Evolutionary conservation across 2,797 vertebrate genomes (phyloP).

Genomic region (Argya squamiceps): DNA sequence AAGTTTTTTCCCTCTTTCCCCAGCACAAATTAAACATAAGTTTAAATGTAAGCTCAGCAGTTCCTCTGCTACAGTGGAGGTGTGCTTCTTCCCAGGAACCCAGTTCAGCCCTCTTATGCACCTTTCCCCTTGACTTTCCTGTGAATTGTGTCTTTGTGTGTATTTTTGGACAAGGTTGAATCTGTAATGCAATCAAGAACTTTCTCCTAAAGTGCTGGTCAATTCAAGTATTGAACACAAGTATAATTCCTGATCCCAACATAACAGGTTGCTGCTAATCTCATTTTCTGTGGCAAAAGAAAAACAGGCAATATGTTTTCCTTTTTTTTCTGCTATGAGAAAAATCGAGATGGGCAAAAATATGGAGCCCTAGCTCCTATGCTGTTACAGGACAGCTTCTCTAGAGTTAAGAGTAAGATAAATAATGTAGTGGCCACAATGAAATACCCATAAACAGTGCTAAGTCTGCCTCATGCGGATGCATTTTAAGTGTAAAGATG

Average conservation of each 20-base stretch:
- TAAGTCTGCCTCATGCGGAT: neutral
- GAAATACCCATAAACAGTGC: constrained; percentile 13
- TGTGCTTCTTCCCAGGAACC: neutral
- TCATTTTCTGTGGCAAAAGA: neutral
- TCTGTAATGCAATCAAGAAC: neutral
- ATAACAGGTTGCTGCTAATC: neutral
- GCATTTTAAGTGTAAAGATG: neutral
- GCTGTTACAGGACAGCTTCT: neutral
- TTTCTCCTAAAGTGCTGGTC: neutral
- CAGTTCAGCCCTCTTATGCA: neutral
- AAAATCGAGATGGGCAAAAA: neutral
- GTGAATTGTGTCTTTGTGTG: neutral
- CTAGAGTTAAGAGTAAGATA: neutral
- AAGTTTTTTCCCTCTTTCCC: neutral
- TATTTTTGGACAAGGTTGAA: neutral
- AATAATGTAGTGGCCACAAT: neutral
- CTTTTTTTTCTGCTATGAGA: neutral
- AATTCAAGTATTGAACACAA: neutral
- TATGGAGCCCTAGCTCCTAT: neutral
- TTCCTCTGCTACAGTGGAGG: neutral
- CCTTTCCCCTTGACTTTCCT: neutral
- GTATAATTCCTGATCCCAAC: neutral
- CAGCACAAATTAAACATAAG: neutral
- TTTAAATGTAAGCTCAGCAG: neutral
- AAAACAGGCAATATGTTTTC: neutral